Base-by-base conservation (phyloP, 2,797 vertebrate genomes). In the Peromyscus melanophrys region DNA sequence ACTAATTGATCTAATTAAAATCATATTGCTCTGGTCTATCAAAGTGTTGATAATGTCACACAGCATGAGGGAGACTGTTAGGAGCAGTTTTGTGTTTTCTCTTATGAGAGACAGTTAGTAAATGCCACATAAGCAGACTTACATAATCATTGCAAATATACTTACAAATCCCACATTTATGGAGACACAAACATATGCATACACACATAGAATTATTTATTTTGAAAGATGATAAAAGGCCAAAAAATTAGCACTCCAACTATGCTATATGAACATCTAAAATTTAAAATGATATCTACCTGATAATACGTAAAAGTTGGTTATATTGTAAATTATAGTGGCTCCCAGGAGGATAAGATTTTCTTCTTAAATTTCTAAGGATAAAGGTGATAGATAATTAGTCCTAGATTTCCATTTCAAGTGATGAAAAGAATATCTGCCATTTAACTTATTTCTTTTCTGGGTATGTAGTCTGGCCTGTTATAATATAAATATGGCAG, bases 1-100 rank as follows among this genome's bases (percentile, higher is more conserved):
- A 61, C 90, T 92, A 31, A 21, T 55, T 52, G 55, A 77, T 14
- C 46, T 88, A 0, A 90, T 92, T 75, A 93, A 97, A 97, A 17
- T 5, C 10, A 57, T 85, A 34, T 16, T 78, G 14, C 2, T 78
- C 17, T 63, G 17, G 57, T 95, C 3, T 82, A 75, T 81, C n/a
- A 89, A 80, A 73, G 57, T 71, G 76, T 92, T 89, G 78, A 92
- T 96, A 91, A 94, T 88, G 40, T 31, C 96, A 78, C 37, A 89
- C 29, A 93, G 19, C 6, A 29, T 86, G 65, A 90, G 23, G 14
- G 1, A 1, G 14, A 46, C 21, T 3, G 25, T 77, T 0, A 5
- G 5, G 59, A 9, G 49, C 25, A 31, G 19, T 43, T 95, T 78
- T 96, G 34, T 75, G 11, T 94, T 59, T 37, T 86, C 0, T 67